phyloP scores from a whole-genome alignment of 1,140 invertebrate genomes.

The Pachyrhynchus sulphureomaculatus region DNA sequence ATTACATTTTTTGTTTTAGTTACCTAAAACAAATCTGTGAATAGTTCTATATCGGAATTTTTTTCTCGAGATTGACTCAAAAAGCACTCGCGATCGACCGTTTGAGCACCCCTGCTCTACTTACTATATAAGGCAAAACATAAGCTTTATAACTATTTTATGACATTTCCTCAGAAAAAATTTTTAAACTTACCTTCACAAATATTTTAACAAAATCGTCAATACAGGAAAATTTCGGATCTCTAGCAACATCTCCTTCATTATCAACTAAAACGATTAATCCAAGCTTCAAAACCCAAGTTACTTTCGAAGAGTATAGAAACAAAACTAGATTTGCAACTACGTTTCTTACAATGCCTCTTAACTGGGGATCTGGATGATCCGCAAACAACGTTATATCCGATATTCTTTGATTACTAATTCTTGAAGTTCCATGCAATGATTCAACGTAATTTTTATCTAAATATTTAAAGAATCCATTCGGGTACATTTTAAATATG shows the following conservation, averaged over 20 bases:
- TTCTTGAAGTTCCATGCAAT: slow-evolving; percentile 15
- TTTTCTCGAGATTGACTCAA: too few species aligned
- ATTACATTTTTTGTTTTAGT: too few species aligned
- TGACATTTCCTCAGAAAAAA: too few species aligned
- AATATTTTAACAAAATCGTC: slow-evolving; percentile 30
- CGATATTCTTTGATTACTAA: slow-evolving; percentile 60
- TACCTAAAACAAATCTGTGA: too few species aligned
- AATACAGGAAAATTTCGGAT: neutral
- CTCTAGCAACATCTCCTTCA: slow-evolving; percentile 18
- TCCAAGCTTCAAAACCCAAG: slow-evolving; percentile 58
- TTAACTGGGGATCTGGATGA: slow-evolving; percentile 81
- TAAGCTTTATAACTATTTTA: too few species aligned
- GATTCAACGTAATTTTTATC: slow-evolving; percentile 52
- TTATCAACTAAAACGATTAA: slow-evolving; percentile 48
- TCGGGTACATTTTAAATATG: slow-evolving; percentile 69
- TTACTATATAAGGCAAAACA: too few species aligned
- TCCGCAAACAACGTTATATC: slow-evolving; percentile 70
- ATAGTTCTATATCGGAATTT: too few species aligned
- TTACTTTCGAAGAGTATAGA: slow-evolving; percentile 61
- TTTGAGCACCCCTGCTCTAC: too few species aligned
- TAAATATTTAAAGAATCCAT: slow-evolving; percentile 65
- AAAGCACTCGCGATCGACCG: too few species aligned
- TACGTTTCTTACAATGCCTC: slow-evolving; percentile 69
- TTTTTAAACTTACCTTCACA: slow-evolving; percentile 32
- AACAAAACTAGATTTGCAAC: slow-evolving; percentile 68